These are phyloP conservation scores for Phrynocephalus versicolor DNA, from an alignment of 2,113 vertebrate genomes.

Conservation along the genomic window DNA sequence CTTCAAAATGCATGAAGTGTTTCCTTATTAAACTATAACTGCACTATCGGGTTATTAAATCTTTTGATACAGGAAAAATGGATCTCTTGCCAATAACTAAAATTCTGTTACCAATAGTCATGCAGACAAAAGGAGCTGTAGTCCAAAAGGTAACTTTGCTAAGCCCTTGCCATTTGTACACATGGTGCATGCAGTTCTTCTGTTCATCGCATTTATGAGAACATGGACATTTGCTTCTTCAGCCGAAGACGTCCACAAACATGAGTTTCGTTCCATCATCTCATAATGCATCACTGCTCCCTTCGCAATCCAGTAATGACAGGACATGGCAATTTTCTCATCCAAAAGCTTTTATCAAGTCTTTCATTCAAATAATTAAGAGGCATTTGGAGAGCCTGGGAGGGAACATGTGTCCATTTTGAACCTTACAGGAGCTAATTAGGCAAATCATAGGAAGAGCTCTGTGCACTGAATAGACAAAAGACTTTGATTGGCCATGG, in stretches of 20 bases:
- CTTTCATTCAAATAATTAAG: constrained; percentile 2
- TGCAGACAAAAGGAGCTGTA: no score
- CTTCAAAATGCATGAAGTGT: no score
- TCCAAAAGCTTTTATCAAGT: constrained; percentile 15
- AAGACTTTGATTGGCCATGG: neutral
- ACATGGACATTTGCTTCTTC: neutral
- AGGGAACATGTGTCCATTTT: neutral
- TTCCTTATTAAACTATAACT: no score
- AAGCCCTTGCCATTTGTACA: neutral
- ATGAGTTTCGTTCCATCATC: neutral
- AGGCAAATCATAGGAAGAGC: neutral
- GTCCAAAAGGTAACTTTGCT: neutral
- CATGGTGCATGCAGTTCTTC: neutral
- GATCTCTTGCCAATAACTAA: no score
- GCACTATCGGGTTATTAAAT: no score
- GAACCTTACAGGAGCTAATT: constrained; percentile 1
- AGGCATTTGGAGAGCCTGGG: neutral
- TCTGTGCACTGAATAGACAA: neutral
- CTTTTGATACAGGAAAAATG: no score
- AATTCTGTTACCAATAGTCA: no score
- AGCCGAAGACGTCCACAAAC: neutral
- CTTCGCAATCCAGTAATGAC: neutral
- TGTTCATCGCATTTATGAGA: neutral
- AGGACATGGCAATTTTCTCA: neutral
- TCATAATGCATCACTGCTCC: neutral